Evolutionary conservation across 2,888 invertebrate species (phyloP), one percentile per base, ranked within the genome.

Genomic region (Sipha maydis): DNA sequence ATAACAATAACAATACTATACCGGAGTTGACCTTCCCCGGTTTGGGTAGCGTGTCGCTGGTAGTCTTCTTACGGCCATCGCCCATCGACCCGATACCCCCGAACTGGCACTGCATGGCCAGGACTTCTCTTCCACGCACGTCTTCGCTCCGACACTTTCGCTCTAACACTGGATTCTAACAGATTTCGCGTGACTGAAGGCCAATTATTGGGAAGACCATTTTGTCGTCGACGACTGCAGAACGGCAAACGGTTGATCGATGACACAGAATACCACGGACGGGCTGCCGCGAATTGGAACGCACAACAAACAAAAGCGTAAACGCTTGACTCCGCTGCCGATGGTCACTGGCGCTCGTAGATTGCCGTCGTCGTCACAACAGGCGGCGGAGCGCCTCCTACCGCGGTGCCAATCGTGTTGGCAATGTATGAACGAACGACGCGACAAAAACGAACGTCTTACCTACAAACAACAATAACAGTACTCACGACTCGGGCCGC

Each of bases 1-100:
- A 19, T n/a, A n/a, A 80, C 25, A 61, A 71, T 19, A 82, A 48
- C 28, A 86, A 90, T 92, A 71, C 28, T 1, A 31, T 91, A 94
- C 94, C 93, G 93, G 95, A 95, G 91, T 93, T 95, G 84, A 95
- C 95, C 91, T 94, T 93, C 90, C 95, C 95, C 90, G 93, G 93
- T 92, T 94, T 94, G 71, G 95, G 94, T 91, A 94, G 91, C 85
- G 93, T 92, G 91, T 95, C 94, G 90, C 92, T 92, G 88, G 92
- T 91, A 28, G 73, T 21, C 56, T 83, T 89, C 71, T 83, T 89
- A 76, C 85, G 56, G 28, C 89, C 89, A 69, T 90, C 89, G 21
- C 78, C 83, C 90, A 90, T 90, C 56, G 88, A 88, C 19, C 80
- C 41, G 41, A 88, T 38, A 34, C 90, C 90, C 85, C 90, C 79